Percentiles rank a stretch among this genome's conserved stretches.
phyloP scores from a whole-genome alignment of 92 coral and sea anemone species.

The Nematostella vectensis region DNA sequence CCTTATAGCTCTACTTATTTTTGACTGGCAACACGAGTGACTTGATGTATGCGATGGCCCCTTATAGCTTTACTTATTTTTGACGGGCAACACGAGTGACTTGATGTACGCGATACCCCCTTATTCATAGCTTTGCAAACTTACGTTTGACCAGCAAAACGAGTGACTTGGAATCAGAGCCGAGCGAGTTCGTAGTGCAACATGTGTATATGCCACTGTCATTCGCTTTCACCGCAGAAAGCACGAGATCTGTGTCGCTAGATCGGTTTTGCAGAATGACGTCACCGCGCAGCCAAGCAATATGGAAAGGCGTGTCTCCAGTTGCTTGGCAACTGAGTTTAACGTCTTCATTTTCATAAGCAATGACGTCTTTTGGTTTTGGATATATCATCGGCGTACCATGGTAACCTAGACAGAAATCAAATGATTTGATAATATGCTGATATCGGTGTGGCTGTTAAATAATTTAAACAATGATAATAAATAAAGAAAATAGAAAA shows the following conservation, averaged over 20 bases:
- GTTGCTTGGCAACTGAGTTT: not conserved
- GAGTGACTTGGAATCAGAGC: not conserved
- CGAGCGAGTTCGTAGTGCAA: not conserved
- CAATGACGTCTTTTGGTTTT: not conserved
- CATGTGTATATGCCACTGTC: not conserved
- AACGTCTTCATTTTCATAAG: not conserved
- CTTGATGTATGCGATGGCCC: no score
- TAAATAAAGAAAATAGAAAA: no score
- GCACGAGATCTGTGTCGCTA: not conserved
- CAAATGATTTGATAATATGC: no score
- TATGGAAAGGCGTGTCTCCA: not conserved
- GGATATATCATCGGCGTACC: not conserved
- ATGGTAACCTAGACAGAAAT: not conserved
- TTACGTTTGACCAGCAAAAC: not conserved
- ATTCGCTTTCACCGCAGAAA: not conserved
- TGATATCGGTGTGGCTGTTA: no score
- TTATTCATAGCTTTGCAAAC: no score
- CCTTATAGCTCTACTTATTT: no score
- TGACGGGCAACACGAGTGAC: no score
- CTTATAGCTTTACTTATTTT: no score
- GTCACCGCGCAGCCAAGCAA: not conserved
- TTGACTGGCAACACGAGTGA: no score
- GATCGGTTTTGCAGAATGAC: not conserved
- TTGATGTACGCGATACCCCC: no score
- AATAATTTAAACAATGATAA: no score